Evolutionary conservation across 2,113 vertebrate species (phyloP).

Genomic region (Ptilorrhoa leucosticta): DNA sequence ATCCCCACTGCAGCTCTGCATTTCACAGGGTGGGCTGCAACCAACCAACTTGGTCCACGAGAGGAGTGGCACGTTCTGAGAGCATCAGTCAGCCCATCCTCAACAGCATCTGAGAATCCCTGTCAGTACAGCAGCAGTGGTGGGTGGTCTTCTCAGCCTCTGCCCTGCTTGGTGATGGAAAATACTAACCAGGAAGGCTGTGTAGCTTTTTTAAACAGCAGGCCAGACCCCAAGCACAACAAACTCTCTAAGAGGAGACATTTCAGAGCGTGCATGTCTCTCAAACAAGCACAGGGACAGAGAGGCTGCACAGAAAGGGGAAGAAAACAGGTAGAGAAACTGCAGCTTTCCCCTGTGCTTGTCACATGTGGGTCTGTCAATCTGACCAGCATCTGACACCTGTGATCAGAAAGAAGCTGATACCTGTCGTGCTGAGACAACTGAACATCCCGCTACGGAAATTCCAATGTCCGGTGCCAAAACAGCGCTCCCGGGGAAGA

Average conservation of each 20-base stretch:
- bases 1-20: not conserved
- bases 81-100: not conserved
- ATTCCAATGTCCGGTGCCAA: accelerated
- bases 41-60: not conserved
- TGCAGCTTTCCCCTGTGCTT: not conserved
- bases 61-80: not conserved
- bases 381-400: not conserved
- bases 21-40: not conserved
- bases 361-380: not conserved
- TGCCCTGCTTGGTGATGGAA: not conserved
- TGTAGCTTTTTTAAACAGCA: not conserved
- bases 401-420: not conserved
- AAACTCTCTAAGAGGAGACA: not conserved
- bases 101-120: accelerated
- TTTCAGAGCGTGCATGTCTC: accelerated
- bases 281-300: not conserved
- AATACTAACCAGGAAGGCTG: not conserved
- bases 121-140: not conserved
- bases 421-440: not conserved
- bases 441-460: not conserved
- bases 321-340: not conserved
- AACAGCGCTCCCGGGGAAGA: accelerated
- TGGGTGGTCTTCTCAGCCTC: not conserved
- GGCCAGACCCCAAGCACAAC: not conserved
- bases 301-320: not conserved